Evolutionary conservation across 1,140 invertebrate genomes (phyloP).

Genomic region (Brachionus rotundiformis): DNA sequence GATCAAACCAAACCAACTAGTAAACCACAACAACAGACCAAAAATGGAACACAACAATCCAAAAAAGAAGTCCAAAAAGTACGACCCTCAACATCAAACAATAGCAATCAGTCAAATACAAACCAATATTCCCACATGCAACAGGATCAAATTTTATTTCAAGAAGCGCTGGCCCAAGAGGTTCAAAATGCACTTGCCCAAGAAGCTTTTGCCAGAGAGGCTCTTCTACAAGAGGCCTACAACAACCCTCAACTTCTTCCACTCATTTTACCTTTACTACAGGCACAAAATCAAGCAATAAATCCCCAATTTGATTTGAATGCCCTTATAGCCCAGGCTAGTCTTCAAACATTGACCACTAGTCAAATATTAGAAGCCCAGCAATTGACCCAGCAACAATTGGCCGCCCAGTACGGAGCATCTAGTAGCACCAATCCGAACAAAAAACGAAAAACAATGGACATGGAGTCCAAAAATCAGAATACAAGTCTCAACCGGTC

Average conservation of each 20-base stretch:
- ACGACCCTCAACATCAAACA: background rate
- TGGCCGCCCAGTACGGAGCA: background rate
- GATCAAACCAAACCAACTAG: background rate
- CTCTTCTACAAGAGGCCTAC: background rate
- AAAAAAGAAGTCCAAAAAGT: constrained; percentile 6
- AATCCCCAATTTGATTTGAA: background rate
- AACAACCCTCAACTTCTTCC: constrained; percentile 18
- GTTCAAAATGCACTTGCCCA: constrained; percentile 25
- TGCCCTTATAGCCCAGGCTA: background rate
- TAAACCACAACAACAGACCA: background rate
- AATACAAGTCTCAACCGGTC: background rate
- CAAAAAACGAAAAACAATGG: constrained; percentile 11
- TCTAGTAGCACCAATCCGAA: background rate
- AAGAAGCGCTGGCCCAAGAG: background rate
- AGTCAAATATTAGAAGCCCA: constrained; percentile 20
- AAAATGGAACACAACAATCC: background rate
- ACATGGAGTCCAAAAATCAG: background rate
- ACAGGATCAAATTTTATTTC: background rate
- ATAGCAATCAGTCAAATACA: background rate
- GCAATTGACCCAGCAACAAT: constrained; percentile 6
- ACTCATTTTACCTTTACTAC: background rate
- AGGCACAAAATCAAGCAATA: constrained; percentile 9
- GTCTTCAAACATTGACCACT: background rate
- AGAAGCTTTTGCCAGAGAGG: constrained; percentile 2
- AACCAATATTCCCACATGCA: background rate